Conservation (phyloP, 2,113 vertebrate species). For the Rhabdomys dilectus region DNA sequence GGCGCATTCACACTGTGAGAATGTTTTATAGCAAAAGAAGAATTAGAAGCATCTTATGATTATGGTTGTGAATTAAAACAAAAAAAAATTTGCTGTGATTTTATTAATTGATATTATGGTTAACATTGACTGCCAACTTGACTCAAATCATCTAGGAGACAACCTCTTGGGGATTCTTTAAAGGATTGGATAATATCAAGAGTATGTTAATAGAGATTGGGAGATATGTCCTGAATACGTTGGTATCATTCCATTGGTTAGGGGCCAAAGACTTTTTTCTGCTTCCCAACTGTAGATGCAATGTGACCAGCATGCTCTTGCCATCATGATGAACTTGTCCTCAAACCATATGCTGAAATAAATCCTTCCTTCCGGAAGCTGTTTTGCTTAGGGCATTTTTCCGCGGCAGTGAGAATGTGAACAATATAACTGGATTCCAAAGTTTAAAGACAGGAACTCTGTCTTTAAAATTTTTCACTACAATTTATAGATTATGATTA, state of each 20-base stretch:
- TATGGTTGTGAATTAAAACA: neutral
- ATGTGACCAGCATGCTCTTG: neutral
- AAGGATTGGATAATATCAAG: no score
- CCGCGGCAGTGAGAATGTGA: no score
- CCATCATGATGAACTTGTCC: neutral
- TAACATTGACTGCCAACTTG: neutral
- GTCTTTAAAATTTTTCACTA: neutral
- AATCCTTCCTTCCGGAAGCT: neutral
- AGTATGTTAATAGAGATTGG: no score
- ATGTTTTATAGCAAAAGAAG: neutral
- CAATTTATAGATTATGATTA: neutral
- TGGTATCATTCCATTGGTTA: no score
- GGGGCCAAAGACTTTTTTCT: neutral
- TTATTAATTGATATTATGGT: neutral
- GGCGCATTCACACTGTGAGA: neutral
- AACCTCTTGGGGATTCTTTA: neutral
- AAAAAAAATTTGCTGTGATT: neutral
- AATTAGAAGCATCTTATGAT: neutral
- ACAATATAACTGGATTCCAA: neutral
- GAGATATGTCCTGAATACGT: neutral
- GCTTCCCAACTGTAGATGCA: neutral
- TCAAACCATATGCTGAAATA: neutral
- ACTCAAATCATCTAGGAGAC: no score
- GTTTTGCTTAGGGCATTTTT: neutral
- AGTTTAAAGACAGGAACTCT: slow-evolving; percentile 42